Evolutionary conservation across 2,888 invertebrate genomes (phyloP), one percentile per base, ranked within the genome.

Genomic region (Exephanes ischioxanthus): DNA sequence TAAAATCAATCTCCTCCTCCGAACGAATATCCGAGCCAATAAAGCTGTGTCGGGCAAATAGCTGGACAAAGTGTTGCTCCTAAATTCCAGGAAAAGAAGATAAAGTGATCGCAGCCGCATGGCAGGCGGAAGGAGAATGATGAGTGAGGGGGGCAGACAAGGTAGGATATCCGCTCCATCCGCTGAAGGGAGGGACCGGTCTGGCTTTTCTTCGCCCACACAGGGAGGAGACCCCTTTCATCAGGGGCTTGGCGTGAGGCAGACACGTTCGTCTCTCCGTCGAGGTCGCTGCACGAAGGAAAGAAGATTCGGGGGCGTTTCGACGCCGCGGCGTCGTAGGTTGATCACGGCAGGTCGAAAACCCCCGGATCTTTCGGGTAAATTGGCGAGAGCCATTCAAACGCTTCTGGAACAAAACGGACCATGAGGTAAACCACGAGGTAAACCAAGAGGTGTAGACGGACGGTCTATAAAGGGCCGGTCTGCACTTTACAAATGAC

Each of bases 261-360:
- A 87, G 86, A 87, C 87, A 88, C 86, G 86, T 87, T 85, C 80
- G 79, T 88, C 88, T 87, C 76, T 53, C 76, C 6, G 71, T 85
- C 75, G 72, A 68, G 80, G 84, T 71, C 51, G 68, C 53, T n/a
- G 61, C 2, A 58, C 26, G 72, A 45, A 58, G 58, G 26, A 41
- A 76, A 76, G 67, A 68, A 75, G 45, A 55, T 48, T 37, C 30
- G 63, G 63, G 48, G 63, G 63, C 75, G 63, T 75, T 61, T n/a
- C 61, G 75, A 63, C 48, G 75, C 61, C 61, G 30, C 48, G 14
- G 19, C 63, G 30, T 75, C 48, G 75, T 48, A 19, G 45, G 63
- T 16, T 61, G 75, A 61, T 75, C 75, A 48, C 63, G 63, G 11
- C 30, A 48, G 75, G 48, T 48, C 30, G 61, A n/a, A 45, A 53